Conservation (phyloP, 2,113 vertebrate genomes). For the Lagenorhynchus albirostris region DNA sequence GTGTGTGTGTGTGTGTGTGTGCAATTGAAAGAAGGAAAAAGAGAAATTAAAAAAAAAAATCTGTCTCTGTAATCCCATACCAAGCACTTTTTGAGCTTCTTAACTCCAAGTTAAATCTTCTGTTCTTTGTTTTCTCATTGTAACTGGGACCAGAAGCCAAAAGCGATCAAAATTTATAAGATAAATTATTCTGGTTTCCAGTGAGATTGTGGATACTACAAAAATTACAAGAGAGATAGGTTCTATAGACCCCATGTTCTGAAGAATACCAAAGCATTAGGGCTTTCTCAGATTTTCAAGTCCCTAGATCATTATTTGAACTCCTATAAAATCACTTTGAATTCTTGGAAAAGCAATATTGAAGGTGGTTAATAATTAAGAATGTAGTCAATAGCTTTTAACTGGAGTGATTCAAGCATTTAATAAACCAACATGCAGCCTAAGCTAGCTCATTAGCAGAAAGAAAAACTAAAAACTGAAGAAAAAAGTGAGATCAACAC, state of each 20-base stretch:
- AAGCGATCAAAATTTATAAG: not conserved
- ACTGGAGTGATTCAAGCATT: not conserved
- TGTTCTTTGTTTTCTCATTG: not conserved
- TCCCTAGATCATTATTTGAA: not conserved
- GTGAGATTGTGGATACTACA: not conserved
- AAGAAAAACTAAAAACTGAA: not conserved
- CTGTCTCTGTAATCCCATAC: not conserved
- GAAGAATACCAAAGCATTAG: not conserved
- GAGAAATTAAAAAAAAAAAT: not conserved
- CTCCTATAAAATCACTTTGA: not conserved
- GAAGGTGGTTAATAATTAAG: conserved; percentile 13
- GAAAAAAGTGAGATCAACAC: not conserved
- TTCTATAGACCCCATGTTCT: not conserved
- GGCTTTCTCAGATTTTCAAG: not conserved
- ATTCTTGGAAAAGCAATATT: not conserved
- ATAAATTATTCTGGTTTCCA: conserved; percentile 24
- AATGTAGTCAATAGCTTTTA: not conserved
- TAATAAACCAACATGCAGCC: not conserved
- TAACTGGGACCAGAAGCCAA: not conserved
- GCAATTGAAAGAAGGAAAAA: not conserved
- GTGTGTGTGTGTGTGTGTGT: not conserved
- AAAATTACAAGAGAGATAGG: not conserved
- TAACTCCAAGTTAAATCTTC: conserved; percentile 25
- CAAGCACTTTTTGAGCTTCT: not conserved
- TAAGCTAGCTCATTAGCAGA: not conserved